These are phyloP conservation scores for Daphoenositta chrysoptera DNA, from an alignment of 2,113 vertebrate species.

Conservation along the genomic window DNA sequence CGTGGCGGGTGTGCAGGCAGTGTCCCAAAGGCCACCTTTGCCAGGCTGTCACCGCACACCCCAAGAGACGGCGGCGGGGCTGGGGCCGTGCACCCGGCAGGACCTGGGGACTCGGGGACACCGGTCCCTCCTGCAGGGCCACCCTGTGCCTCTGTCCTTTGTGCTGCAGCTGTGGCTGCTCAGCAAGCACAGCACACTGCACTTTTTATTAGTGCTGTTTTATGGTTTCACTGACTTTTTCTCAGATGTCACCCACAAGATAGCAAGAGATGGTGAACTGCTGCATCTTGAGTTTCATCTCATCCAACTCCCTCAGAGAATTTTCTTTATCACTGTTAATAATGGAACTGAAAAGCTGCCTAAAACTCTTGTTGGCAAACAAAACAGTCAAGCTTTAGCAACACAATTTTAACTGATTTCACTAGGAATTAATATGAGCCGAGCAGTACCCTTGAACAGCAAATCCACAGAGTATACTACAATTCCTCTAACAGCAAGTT, in stretches of 20 bases:
- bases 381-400: neutral
- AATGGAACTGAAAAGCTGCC: neutral
- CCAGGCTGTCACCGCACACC: neutral
- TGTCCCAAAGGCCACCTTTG: neutral
- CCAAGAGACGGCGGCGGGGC: neutral
- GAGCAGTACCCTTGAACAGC: neutral
- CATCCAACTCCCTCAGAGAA: neutral
- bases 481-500: neutral
- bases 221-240: neutral
- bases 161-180: neutral
- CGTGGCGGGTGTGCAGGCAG: neutral
- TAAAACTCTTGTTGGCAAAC: neutral
- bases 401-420: neutral
- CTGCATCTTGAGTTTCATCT: neutral
- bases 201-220: fast-evolving
- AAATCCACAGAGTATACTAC: neutral
- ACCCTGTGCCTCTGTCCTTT: neutral
- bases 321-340: neutral
- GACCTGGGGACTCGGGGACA: neutral
- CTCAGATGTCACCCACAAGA: neutral
- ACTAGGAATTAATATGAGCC: neutral
- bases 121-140: neutral
- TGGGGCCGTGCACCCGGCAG: neutral
- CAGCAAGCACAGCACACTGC: fast-evolving
- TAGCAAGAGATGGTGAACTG: neutral